Evolutionary conservation across 2,113 vertebrate genomes (phyloP).

Genomic region (Salvelinus alpinus): DNA sequence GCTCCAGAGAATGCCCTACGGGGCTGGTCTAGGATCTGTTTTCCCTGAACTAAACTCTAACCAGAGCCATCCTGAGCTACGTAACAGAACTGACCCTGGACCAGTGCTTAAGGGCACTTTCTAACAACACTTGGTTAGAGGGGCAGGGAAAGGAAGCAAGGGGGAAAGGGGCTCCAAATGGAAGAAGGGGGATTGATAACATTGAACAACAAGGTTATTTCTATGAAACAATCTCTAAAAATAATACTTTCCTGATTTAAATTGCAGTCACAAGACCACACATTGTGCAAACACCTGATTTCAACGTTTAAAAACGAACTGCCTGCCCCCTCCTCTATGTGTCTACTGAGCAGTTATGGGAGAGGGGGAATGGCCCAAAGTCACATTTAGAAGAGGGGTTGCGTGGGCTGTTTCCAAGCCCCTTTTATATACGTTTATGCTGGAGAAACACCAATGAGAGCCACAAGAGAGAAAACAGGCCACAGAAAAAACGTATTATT

Average conservation of each 20-base stretch:
- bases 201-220: conserved; percentile 64
- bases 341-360: conserved; percentile 58
- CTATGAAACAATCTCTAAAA: conserved; percentile 76
- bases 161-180: conserved; percentile 18
- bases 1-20: conserved; percentile 74
- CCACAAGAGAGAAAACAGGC: conserved; percentile 70
- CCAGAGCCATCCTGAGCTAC: conserved; percentile 73
- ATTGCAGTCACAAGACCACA: conserved; percentile 64
- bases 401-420: conserved; percentile 44
- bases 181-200: conserved; percentile 53
- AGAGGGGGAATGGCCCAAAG: conserved; percentile 22
- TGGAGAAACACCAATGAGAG: conserved; percentile 69
- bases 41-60: conserved; percentile 76
- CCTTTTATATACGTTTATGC: conserved; percentile 57
- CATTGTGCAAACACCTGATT: conserved; percentile 83
- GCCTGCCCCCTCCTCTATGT: conserved; percentile 55
- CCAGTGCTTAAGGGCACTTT: conserved; percentile 78
- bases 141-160: conserved; percentile 5
- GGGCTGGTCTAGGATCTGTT: conserved; percentile 77
- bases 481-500: conserved; percentile 72
- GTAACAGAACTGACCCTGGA: conserved; percentile 74
- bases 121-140: conserved; percentile 66
- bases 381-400: conserved; percentile 41
- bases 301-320: conserved; percentile 71
- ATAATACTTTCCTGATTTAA: conserved; percentile 83